Evolutionary conservation across 1,140 invertebrate genomes (phyloP), one percentile per base, ranked within the genome.

Genomic region (Eupristina koningsbergeri): DNA sequence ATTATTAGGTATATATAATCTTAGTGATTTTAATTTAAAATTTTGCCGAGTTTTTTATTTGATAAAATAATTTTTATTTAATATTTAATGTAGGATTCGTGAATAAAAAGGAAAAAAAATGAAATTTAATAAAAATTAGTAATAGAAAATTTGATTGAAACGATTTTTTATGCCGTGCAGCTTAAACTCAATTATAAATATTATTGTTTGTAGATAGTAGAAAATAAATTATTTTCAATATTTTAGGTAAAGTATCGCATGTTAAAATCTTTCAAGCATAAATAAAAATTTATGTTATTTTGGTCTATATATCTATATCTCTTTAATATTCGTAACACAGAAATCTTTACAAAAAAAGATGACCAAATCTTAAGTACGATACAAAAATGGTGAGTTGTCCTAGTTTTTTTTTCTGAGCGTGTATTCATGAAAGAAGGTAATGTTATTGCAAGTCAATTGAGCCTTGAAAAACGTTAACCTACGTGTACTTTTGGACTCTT

Each of bases 381-480:
- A 31, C n/a, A 17, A 64, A 64, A 64, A 64, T 64, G 31, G 31
- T 64, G 61, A 64, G 2, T 58, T 64, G 61, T 34, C 61, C 61
- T 29, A 64, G 31, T 64, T 64, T 64, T 9, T 31, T n/a, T n/a
- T 64, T 64, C 31, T 58, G 3, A 58, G 53, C 26, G 31, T 29
- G 29, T 64, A 64, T 31, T 34, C 61, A 64, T 64, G 61, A 64
- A n/a, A 64, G 31, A 11, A 64, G 61, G 61, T 64, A 64, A 64
- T 64, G 31, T 64, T 64, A 31, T 64, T 29, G 61, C 31, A 64
- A 64, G 13, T 11, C 15, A 64, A 64, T 64, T 13, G 61, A 64
- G 11, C 61, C 61, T 64, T 64, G 61, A 64, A 64, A 15, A 64
- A 29, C 31, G 15, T 13, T 7, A 63, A 63, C 26, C 58, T 6